Conservation (phyloP, 2,797 vertebrate genomes). For the Heliangelus exortis region DNA sequence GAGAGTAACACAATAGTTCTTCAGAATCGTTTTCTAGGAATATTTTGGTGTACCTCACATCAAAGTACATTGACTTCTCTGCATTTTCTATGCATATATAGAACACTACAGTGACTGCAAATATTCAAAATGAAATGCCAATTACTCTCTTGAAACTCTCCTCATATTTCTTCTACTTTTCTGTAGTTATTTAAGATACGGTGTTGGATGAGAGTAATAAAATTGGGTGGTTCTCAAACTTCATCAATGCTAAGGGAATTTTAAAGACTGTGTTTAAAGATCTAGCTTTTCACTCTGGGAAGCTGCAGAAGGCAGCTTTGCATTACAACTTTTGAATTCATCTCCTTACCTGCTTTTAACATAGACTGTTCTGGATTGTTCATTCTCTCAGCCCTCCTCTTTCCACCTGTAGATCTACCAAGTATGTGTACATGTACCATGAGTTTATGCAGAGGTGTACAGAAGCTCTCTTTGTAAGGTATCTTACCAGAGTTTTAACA, state of each 20-base stretch:
- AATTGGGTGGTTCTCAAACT: not conserved
- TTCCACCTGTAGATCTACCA: not conserved
- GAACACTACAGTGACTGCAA: not conserved
- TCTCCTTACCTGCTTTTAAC: not conserved
- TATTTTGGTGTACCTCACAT: not conserved
- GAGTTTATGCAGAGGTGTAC: not conserved
- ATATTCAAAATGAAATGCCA: not conserved
- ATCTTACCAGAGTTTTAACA: not conserved
- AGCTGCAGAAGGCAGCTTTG: not conserved
- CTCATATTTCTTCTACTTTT: not conserved
- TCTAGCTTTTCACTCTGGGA: not conserved
- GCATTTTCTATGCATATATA: not conserved
- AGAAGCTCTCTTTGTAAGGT: not conserved
- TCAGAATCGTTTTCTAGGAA: not conserved
- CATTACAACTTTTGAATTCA: not conserved
- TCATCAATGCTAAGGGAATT: not conserved
- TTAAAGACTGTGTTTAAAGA: not conserved
- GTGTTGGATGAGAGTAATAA: not conserved
- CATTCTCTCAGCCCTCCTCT: not conserved
- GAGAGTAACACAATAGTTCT: not conserved
- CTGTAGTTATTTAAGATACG: not conserved
- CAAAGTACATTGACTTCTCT: not conserved
- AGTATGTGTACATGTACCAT: not conserved
- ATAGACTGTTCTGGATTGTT: accelerated
- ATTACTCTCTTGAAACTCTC: not conserved